Base-by-base conservation (phyloP, 2,113 vertebrate genomes). In the Vimba vimba region DNA sequence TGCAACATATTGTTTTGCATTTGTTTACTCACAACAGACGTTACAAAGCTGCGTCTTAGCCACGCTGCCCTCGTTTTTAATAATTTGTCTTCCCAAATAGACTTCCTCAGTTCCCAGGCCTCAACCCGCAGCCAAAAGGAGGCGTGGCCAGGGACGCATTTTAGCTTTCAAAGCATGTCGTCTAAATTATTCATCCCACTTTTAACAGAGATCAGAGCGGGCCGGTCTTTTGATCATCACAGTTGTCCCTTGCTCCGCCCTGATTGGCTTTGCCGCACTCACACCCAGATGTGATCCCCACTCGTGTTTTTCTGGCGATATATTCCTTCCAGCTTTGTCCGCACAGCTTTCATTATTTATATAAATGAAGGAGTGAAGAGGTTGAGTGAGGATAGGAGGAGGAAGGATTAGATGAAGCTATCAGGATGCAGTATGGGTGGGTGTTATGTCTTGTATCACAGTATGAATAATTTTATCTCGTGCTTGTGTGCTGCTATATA, bases 151-250 rank as follows among this genome's bases (percentile, higher is more conserved):
- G 27, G n/a, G 73, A n/a, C 21, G 10, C 47, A 10, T 27, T 36
- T 90, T 88, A 89, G 36, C 85, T 88, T 87, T 86, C 91, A 84
- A 86, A 91, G 83, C 88, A 55, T 86, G 83, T 86, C 87, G 79
- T 79, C 84, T 93, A 87, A 94, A 95, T 94, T 89, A 94, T 95
- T 95, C 89, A 93, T 88, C 79, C 87, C 33, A 69, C 66, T 91
- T 91, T 90, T 91, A 90, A 91, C 84, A 90, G 89, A 85, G 90
- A 92, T 91, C 85, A 82, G 89, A 92, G 85, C 85, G 73, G 27
- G 62, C 59, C 86, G 50, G 83, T 81, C 85, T 89, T 88, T 59
- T 88, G 88, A 92, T 93, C 86, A 88, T 90, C 88, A 85, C 80
- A 93, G 91, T 78, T 33, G 79, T 86, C 39, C 79, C 79, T 17